phyloP scores from a whole-genome alignment of 2,797 vertebrate species.

The Premnoplex brunnescens region DNA sequence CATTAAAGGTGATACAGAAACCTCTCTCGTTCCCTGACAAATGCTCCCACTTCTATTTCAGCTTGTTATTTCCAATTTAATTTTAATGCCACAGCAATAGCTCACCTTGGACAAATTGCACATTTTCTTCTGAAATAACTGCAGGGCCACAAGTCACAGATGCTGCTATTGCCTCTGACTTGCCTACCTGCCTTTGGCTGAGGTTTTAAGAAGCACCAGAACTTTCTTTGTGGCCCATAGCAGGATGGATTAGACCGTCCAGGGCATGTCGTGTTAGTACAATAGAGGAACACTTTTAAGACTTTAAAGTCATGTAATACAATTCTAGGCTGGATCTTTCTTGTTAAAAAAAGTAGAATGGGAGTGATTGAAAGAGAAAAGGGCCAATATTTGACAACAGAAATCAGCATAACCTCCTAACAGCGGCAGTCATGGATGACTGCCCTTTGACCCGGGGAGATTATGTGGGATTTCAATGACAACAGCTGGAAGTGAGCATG shows the following conservation, averaged over 20 bases:
- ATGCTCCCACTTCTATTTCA: background rate
- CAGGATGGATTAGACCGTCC: constrained; percentile 72
- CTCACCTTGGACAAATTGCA: constrained; percentile 11
- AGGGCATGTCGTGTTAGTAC: constrained; percentile 73
- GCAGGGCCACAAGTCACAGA: background rate
- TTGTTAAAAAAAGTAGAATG: constrained; percentile 78
- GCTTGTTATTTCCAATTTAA: background rate
- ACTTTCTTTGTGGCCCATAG: constrained; percentile 72
- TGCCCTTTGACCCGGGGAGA: constrained; percentile 83
- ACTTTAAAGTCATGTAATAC: constrained; percentile 86
- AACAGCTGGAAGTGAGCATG: constrained; percentile 83
- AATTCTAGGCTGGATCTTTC: constrained; percentile 80
- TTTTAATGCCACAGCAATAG: background rate
- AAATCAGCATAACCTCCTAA: constrained; percentile 86
- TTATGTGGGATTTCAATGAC: constrained; percentile 86
- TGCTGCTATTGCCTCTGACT: background rate
- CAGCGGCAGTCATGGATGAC: constrained; percentile 83
- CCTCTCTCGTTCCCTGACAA: background rate
- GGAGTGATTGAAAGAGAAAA: constrained; percentile 81
- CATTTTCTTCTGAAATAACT: background rate
- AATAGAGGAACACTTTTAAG: constrained; percentile 81
- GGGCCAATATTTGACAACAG: constrained; percentile 84
- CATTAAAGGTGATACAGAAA: background rate
- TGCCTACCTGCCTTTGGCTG: constrained; percentile 47
- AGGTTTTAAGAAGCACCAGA: constrained; percentile 69